These are phyloP conservation scores for Coregonus ussuriensis DNA, from an alignment of 2,797 vertebrate species.

Conservation along the genomic window DNA sequence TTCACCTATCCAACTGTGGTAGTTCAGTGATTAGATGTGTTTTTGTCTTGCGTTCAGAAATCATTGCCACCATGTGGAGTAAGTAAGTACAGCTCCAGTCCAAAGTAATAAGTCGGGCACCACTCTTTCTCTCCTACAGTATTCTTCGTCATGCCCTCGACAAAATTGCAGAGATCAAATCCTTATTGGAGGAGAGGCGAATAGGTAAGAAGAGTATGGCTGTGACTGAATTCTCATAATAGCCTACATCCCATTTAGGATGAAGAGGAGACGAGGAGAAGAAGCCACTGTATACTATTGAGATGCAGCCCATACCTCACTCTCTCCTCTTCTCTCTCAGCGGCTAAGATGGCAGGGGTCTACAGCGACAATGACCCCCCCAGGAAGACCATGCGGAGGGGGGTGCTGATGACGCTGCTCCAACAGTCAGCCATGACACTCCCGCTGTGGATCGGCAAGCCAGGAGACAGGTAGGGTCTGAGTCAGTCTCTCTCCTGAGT, in stretches of 20 bases:
- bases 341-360: conserved; percentile 88
- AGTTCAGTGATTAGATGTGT: neutral
- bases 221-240: neutral
- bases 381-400: conserved; percentile 90
- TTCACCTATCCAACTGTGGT: neutral
- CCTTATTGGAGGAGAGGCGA: conserved; percentile 86
- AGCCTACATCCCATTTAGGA: neutral
- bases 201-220: conserved; percentile 76
- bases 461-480: conserved; percentile 76
- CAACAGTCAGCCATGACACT: conserved; percentile 95
- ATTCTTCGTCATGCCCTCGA: conserved; percentile 88
- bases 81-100: neutral
- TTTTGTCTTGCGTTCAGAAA: neutral
- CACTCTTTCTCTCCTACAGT: conserved; percentile 58
- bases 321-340: conserved; percentile 56
- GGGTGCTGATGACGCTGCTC: conserved; percentile 91
- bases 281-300: neutral
- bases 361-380: conserved; percentile 89
- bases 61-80: neutral
- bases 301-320: neutral
- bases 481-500: neutral
- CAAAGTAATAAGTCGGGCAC: neutral
- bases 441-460: conserved; percentile 92
- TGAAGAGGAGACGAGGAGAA: neutral
- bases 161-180: conserved; percentile 93